These are phyloP conservation scores for Silurus aristotelis DNA, from an alignment of 2,797 vertebrate species.

Conservation along the genomic window DNA sequence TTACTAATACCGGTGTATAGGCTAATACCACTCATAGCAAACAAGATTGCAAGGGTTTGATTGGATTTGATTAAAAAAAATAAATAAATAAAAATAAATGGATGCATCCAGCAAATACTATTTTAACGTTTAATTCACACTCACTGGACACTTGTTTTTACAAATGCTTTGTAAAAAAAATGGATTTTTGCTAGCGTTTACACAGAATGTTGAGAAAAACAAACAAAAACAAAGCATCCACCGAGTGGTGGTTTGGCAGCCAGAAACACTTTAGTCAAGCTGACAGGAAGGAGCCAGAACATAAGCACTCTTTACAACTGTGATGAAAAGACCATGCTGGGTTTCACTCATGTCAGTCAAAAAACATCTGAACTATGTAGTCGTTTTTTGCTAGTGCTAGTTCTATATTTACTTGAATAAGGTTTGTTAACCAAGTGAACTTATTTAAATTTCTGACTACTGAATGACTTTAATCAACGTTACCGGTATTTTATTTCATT, in stretches of 20 bases:
- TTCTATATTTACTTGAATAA: neutral
- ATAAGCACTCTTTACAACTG: neutral
- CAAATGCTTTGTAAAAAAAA: neutral
- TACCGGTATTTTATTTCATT: neutral
- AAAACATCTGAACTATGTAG: too few species aligned
- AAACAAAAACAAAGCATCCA: neutral
- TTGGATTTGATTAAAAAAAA: too few species aligned
- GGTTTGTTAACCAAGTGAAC: neutral
- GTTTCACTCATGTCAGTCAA: neutral
- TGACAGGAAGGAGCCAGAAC: neutral
- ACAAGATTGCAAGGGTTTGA: too few species aligned
- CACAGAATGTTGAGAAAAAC: neutral
- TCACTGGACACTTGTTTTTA: neutral
- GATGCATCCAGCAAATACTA: neutral
- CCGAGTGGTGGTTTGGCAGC: neutral
- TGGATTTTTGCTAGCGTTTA: neutral
- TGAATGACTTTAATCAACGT: neutral
- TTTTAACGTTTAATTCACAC: neutral
- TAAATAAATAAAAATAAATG: too few species aligned
- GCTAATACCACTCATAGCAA: too few species aligned
- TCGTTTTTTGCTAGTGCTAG: neutral
- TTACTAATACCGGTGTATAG: too few species aligned
- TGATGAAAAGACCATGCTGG: neutral
- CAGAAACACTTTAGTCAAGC: neutral
- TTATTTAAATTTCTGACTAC: neutral